Base-by-base conservation (phyloP, 2,888 invertebrate species). In the Campoplex nolae region DNA sequence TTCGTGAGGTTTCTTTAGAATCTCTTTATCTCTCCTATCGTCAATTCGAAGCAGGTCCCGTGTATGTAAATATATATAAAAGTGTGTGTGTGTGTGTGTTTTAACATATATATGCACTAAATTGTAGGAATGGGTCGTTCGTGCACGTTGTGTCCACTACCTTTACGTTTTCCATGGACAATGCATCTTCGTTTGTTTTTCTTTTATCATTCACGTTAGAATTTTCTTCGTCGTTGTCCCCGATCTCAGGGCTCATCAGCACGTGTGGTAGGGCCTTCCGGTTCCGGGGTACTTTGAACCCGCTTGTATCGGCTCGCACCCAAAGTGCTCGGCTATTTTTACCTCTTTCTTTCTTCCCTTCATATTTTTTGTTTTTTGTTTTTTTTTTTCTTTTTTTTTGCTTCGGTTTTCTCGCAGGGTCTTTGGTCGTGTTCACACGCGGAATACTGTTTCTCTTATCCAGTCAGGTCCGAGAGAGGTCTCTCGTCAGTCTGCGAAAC, bases 341-440 rank as follows among this genome's bases (percentile, higher is more conserved):
- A 23, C 38, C n/a, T 28, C 45, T 65, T 74, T 38, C 42, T 65
- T 16, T 51, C n/a, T 68, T 32, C 42, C 23, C 23, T 48, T 13
- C 38, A 3, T 67, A 9, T 23, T 16, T n/a, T 32, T 79, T 9
- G 16, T 32, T 74, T 45, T 68, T 68, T 35, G 35, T 35, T 3
- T 3, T 56, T 23, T 23, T 23, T 23, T 3, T 56, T 23, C 0
- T 23, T 23, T 23, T 23, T 23, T 23, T 35, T 35, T 42, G 42
- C 54, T 58, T 58, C 51, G 51, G 32, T 62, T 74, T 56, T 80
- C 73, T 54, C 88, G 89, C 89, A 90, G 90, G 88, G 90, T 93
- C 94, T 94, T 94, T 94, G 94, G 94, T 93, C 91, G 91, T 84
- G 84, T 92, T 91, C 90, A 91, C 91, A 90, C 91, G 89, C 91